Base-by-base conservation (phyloP, 1,140 invertebrate species). In the Cyrtorhinus lividipennis region DNA sequence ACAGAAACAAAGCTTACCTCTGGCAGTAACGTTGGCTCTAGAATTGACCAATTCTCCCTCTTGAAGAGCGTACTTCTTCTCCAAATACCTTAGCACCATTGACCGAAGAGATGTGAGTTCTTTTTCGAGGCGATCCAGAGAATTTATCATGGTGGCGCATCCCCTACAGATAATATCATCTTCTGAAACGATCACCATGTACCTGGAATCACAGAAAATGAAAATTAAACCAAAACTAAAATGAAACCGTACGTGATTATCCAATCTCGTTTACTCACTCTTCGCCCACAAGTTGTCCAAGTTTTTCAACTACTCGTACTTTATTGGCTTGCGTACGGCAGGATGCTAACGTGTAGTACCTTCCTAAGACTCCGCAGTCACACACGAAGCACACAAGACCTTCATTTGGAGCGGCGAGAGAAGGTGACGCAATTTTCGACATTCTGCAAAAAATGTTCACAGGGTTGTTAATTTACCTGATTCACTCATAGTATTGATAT, bases 151-250 rank as follows among this genome's bases (percentile, higher is more conserved):
- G 61, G 71, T 72, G 2, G 73, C 72, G 66, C 75, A 76, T 23
- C 70, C 72, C 24, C 73, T 67, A 67, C 75, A 76, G 64, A 76
- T 75, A 2, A 74, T 67, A 66, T 76, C 75, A 62, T 76, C 72
- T 64, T 76, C 73, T 1, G 73, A 72, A 64, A 76, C 72, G 1
- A 76, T 70, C 53, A 76, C 70, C 69, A 76, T 72, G 22, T 75
- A 76, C 62, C 74, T 76, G 44, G 48, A 69, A 61, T 38, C 30
- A 38, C 15, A 38, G 30, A 38, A 66, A n/a, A n/a, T n/a, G 61
- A 66, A 59, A 48, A 59, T 24, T 8, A 23, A 12, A 59, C 5
- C 8, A 61, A 48, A 61, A 56, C 2, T 64, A 61, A 64, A 23
- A 59, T 59, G 24, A 57, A 27, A 15, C 25, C 26, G 20, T 30